Evolutionary conservation across 2,888 invertebrate species (phyloP), one percentile per base, ranked within the genome.

Genomic region (Scaptomyza parva): DNA sequence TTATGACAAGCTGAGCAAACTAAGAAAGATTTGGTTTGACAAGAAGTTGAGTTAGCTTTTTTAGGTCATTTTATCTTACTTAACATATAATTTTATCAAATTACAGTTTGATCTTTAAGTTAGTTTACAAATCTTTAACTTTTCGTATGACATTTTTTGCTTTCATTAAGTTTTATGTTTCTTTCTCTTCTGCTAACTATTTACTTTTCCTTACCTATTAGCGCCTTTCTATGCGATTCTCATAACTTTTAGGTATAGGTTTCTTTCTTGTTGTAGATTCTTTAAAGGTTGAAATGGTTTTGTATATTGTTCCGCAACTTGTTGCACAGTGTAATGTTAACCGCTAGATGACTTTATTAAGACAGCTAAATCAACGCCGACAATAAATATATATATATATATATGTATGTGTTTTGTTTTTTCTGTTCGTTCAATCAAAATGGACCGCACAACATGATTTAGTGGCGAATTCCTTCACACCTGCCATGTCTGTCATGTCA

Each of bases 391-490:
- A 9, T 9, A 9, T 9, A 73, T 64, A 8, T 17, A 17, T 37
- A 2, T 35, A 2, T 35, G 14, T 8, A 73, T 64, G 35, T 35
- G 30, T 30, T 4, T 33, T 30, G 30, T 30, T 2, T 12, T 33
- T 33, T 33, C n/a, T 33, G 76, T 63, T 63, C 68, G 86, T 67
- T 76, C 86, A 86, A 88, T 87, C 88, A 87, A 83, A 82, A 61
- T 55, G 76, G 82, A 37, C 74, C 69, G 74, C 81, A 73, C 77
- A 76, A 72, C 79, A 84, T 88, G 88, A 84, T 84, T 84, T 84
- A 88, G 88, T 88, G 74, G 84, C 68, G 86, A 70, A 88, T 88
- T 86, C 84, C 88, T 85, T 85, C 84, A 85, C 82, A 80, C 84
- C 86, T 80, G 75, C 73, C 70, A 60, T 66, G 70, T 70, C 76